Conservation (phyloP, 2,797 vertebrate genomes). For the Australoheros facetus region DNA sequence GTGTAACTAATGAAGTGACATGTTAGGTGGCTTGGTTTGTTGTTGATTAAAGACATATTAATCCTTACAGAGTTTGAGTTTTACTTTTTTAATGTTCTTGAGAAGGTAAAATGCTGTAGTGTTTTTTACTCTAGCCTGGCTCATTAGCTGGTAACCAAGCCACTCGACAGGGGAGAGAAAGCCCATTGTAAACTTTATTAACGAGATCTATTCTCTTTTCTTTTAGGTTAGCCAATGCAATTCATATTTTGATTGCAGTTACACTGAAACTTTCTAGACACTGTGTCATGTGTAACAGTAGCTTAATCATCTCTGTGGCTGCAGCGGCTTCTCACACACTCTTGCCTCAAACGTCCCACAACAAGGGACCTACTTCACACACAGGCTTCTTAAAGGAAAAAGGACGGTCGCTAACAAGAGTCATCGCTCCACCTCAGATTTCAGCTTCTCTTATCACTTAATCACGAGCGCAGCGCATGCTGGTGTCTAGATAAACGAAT, state of each 20-base stretch:
- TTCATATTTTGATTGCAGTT: background rate
- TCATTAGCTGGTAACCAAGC: background rate
- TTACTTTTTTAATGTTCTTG: background rate
- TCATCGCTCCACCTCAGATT: background rate
- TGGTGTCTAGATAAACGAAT: rapidly evolving
- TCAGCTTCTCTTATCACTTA: background rate
- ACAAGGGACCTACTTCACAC: background rate
- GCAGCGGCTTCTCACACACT: background rate
- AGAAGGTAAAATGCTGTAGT: background rate
- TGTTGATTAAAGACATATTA: background rate
- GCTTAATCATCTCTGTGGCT: background rate
- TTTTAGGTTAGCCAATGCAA: background rate
- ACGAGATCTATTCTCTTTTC: background rate
- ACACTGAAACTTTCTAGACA: background rate
- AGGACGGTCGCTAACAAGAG: background rate
- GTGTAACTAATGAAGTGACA: background rate
- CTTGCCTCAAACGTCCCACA: background rate
- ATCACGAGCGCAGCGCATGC: background rate
- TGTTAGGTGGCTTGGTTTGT: background rate
- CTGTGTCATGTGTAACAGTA: background rate
- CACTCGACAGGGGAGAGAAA: background rate
- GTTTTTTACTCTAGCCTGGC: background rate
- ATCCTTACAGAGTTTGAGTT: background rate
- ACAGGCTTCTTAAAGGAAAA: background rate
- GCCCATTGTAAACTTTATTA: background rate